Conservation (phyloP, 2,113 vertebrate species). For the Rhea pennata region DNA sequence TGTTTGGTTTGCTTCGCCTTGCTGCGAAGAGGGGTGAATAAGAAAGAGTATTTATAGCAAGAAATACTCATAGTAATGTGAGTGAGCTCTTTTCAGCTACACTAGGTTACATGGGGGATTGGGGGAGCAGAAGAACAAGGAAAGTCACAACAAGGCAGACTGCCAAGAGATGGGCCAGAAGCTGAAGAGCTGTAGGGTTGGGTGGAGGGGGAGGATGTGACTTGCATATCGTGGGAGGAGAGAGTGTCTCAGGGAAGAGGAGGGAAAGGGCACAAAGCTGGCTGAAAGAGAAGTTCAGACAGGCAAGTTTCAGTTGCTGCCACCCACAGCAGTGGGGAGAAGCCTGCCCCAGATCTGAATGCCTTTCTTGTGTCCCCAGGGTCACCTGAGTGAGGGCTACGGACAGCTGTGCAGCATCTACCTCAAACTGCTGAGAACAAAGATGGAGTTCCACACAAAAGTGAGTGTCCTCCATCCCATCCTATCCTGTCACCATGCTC, state of each 20-base stretch:
- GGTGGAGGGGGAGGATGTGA: background rate
- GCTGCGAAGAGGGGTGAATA: background rate
- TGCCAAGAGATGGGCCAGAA: background rate
- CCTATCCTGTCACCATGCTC: fast-evolving
- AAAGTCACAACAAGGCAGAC: background rate
- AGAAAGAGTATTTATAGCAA: background rate
- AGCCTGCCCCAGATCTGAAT: background rate
- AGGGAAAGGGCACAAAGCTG: too few species aligned
- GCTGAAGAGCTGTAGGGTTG: background rate
- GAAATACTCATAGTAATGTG: background rate
- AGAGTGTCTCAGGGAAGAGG: background rate
- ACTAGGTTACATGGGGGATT: background rate
- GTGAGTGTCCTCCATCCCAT: constrained; percentile 68
- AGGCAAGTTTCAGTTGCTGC: too few species aligned
- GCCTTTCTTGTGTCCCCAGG: constrained; percentile 70
- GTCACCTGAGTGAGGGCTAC: constrained; percentile 95
- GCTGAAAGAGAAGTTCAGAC: background rate
- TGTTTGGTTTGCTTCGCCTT: too few species aligned
- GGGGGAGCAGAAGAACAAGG: background rate
- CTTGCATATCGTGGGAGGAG: too few species aligned
- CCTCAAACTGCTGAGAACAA: constrained; percentile 98
- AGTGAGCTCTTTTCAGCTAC: background rate
- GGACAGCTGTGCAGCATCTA: constrained; percentile 98
- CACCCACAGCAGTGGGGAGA: background rate
- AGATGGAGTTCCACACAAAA: constrained; percentile 99